Conservation (phyloP, 2,113 vertebrate species). For the Nothocercus nigrocapillus region DNA sequence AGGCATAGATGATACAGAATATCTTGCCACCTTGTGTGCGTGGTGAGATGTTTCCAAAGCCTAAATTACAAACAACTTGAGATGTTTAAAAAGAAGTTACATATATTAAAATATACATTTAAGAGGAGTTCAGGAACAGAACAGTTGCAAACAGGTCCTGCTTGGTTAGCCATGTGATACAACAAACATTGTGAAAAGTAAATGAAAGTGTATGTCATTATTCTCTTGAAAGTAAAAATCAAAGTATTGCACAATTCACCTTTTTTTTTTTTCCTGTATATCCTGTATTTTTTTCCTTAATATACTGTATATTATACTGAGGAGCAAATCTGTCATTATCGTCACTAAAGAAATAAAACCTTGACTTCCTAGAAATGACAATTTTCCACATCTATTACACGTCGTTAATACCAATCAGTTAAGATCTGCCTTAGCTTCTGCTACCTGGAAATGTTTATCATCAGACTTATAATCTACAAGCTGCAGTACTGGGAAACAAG, state of each 20-base stretch:
- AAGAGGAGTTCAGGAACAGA: background rate
- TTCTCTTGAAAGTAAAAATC: background rate
- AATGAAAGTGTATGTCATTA: background rate
- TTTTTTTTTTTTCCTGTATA: background rate
- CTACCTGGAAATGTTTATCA: background rate
- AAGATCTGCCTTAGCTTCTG: background rate
- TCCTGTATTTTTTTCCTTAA: too few species aligned
- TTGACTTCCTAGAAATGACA: background rate
- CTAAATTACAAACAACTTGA: constrained; percentile 76
- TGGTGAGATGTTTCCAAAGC: constrained; percentile 98
- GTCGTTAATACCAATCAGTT: background rate
- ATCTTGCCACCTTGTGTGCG: constrained; percentile 96
- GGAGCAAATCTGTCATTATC: background rate
- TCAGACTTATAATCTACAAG: background rate
- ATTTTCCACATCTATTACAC: background rate
- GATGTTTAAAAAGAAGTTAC: constrained; percentile 60
- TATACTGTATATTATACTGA: background rate
- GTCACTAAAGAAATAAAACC: background rate
- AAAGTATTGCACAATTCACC: background rate
- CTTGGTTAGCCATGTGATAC: background rate
- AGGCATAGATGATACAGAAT: constrained; percentile 98
- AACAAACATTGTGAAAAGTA: background rate
- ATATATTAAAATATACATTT: background rate
- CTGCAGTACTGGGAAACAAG: background rate
- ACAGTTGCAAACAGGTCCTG: background rate